phyloP scores from a whole-genome alignment of 2,888 invertebrate genomes.

The Caenorhabditis macrosperma region DNA sequence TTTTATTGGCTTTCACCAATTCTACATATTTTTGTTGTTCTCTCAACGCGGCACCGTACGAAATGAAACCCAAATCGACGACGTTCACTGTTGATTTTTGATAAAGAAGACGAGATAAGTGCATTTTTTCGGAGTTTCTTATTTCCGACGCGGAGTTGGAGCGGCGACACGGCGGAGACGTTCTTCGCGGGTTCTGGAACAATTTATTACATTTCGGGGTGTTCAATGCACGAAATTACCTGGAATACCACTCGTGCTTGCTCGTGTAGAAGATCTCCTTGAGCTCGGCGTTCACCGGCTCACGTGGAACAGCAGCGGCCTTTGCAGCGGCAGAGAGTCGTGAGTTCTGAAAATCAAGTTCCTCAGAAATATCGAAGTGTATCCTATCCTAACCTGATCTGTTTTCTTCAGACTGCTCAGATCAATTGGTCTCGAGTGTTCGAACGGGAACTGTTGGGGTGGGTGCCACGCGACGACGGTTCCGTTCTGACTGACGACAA shows the following conservation, averaged over 20 bases:
- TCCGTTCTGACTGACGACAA: constrained; percentile 74
- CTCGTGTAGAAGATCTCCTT: constrained; percentile 81
- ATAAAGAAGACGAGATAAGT: constrained; percentile 9
- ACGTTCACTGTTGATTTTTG: constrained; percentile 64
- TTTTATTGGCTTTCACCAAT: constrained; percentile 62
- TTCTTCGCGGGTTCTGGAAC: constrained; percentile 76
- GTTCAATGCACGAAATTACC: constrained; percentile 68
- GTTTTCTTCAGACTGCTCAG: not conserved
- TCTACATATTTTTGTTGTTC: constrained; percentile 72
- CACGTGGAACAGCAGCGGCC: constrained; percentile 68
- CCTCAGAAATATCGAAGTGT: too few species aligned
- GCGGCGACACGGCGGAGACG: constrained; percentile 72
- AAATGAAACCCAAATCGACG: constrained; percentile 73
- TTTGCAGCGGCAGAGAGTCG: constrained; percentile 47
- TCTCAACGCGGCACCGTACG: constrained; percentile 73
- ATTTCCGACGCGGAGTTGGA: constrained; percentile 71
- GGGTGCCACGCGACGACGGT: constrained; percentile 79
- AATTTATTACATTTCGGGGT: not conserved
- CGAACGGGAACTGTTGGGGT: constrained; percentile 73
- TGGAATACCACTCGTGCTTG: constrained; percentile 81
- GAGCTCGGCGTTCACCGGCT: constrained; percentile 80
- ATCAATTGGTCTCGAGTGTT: constrained; percentile 74
- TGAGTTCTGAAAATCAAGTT: constrained; percentile 8
- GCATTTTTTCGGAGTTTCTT: constrained; percentile 53
- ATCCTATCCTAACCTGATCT: constrained; percentile 7